Evolutionary conservation across 2,888 invertebrate species (phyloP), one percentile per base, ranked within the genome.

Genomic region (Plutella xylostella): DNA sequence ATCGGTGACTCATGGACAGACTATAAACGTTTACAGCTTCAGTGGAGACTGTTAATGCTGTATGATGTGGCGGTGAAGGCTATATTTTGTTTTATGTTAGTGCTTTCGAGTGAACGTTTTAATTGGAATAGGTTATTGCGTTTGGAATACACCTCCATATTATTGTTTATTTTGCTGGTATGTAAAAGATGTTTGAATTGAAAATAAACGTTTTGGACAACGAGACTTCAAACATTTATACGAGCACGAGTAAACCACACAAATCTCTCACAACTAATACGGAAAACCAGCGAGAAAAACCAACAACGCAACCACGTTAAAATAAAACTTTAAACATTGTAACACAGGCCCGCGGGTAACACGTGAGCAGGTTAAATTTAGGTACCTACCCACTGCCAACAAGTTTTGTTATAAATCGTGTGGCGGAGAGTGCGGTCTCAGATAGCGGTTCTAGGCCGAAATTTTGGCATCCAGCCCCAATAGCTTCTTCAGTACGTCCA

Each of bases 391-490:
- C n/a, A n/a, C 52, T 67, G 68, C 63, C 68, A 67, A 57, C 64
- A 68, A 65, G 63, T 65, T 65, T 60, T 51, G 61, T 56, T 60
- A 67, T 68, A 71, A 69, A 68, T 69, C 62, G 63, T 58, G 49
- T 47, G 49, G 52, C 54, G 61, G 63, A 51, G 56, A 53, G 54
- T 57, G 49, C 43, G 49, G 48, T 48, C 22, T n/a, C 41, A 45
- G 45, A 45, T 45, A 45, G 45, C 45, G 25, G 45, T 7, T 14
- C 43, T 43, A 43, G 43, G 43, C 43, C 18, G 43, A 43, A n/a
- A 43, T 37, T 43, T 43, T 43, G 43, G 43, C 43, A 43, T 35
- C 35, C n/a, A 37, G 43, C 43, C 43, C 25, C 43, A 42, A 42
- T 42, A 42, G 22, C 28, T 12, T 11, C 21, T 28, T n/a, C 25